These are phyloP conservation scores for Macrosteles quadrilineatus DNA, from an alignment of 1,140 invertebrate species.

Conservation along the genomic window DNA sequence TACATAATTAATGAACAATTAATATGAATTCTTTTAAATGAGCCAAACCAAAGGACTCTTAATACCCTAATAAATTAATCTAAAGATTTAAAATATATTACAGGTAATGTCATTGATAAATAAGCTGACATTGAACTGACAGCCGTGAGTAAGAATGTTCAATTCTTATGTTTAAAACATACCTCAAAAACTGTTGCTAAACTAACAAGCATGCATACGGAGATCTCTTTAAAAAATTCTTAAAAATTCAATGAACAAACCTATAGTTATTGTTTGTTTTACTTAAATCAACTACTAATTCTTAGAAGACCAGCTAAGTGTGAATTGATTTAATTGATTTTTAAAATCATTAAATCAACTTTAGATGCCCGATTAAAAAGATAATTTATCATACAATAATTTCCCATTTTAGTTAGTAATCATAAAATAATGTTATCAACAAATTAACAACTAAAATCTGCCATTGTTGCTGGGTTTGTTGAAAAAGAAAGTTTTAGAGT, in stretches of 20 bases:
- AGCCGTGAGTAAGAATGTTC: not conserved
- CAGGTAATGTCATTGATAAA: too few relatives aligned
- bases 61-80: too few relatives aligned
- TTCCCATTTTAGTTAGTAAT: not conserved
- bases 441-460: constrained; percentile 17
- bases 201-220: not conserved
- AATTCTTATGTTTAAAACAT: not conserved
- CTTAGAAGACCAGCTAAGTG: not conserved
- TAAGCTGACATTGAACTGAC: too few relatives aligned
- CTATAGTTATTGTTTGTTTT: not conserved
- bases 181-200: not conserved
- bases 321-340: too few relatives aligned
- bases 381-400: not conserved
- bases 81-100: too few relatives aligned
- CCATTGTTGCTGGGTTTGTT: constrained; percentile 5
- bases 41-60: too few relatives aligned
- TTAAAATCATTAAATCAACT: too few relatives aligned
- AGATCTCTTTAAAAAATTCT: not conserved
- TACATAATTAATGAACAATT: too few relatives aligned
- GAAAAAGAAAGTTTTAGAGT: constrained; percentile 9
- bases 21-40: too few relatives aligned
- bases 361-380: too few relatives aligned
- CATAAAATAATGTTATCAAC: constrained; percentile 1
- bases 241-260: constrained; percentile 8
- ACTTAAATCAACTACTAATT: not conserved